These are phyloP conservation scores for Anastrepha ludens DNA, from an alignment of 1,140 invertebrate genomes.

Conservation along the genomic window DNA sequence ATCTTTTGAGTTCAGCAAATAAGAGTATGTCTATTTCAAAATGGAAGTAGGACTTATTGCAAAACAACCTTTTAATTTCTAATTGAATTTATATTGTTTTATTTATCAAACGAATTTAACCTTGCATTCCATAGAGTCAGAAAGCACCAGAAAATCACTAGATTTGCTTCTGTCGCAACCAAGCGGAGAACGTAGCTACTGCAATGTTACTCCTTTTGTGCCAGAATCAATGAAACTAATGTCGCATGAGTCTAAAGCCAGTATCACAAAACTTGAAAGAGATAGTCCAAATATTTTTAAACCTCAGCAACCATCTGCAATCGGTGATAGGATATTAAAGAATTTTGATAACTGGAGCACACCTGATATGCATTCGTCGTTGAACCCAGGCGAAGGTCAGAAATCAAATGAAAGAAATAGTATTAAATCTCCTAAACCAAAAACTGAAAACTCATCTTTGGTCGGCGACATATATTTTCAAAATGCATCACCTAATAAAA, in stretches of 20 bases:
- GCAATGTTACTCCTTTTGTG: conserved; percentile 70
- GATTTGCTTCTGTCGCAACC: not conserved
- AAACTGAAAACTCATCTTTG: not conserved
- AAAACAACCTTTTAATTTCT: too few species aligned
- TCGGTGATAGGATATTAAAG: not conserved
- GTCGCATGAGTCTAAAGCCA: not conserved
- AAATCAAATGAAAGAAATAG: conserved; percentile 9
- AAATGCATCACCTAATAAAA: not conserved
- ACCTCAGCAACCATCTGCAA: not conserved
- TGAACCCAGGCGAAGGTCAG: conserved; percentile 41
- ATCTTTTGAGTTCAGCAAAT: too few species aligned
- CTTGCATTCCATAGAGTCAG: not conserved
- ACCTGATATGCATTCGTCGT: conserved; percentile 35
- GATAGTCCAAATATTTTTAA: conserved; percentile 53
- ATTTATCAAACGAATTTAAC: not conserved
- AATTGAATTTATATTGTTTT: not conserved
- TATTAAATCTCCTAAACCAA: conserved; percentile 2
- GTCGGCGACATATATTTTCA: not conserved
- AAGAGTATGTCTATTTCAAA: too few species aligned
- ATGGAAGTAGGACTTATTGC: too few species aligned
- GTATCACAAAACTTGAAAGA: not conserved
- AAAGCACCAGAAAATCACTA: not conserved
- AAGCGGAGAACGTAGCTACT: conserved; percentile 61
- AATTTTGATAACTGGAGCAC: not conserved
- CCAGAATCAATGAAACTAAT: conserved; percentile 64